These are phyloP conservation scores for Carabus problematicus DNA, from an alignment of 2,888 invertebrate genomes.

Conservation along the genomic window DNA sequence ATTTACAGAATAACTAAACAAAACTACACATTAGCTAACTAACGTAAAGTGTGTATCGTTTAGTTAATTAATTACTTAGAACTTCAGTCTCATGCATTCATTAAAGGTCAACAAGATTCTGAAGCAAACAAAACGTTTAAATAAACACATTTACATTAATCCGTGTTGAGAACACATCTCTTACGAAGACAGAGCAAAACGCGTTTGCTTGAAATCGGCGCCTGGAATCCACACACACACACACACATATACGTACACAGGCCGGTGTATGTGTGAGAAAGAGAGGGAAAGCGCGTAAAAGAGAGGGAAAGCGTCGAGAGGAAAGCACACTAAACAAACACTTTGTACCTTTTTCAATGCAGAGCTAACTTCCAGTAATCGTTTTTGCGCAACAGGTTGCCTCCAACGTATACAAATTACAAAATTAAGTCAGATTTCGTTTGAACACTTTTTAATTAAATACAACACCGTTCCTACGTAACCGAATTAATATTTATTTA, in stretches of 20 bases:
- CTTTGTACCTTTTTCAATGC: slow-evolving; percentile 43
- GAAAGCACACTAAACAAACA: slow-evolving; percentile 36
- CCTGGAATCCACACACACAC: too few species aligned
- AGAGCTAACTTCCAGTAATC: slow-evolving; percentile 40
- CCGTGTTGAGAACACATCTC: slow-evolving; percentile 27
- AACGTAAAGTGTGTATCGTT: too few species aligned
- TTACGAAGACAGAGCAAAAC: background rate
- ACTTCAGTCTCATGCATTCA: too few species aligned
- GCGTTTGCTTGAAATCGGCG: too few species aligned
- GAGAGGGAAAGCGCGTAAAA: background rate
- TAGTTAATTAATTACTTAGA: too few species aligned
- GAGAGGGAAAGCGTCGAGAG: slow-evolving; percentile 6
- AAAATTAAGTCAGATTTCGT: slow-evolving; percentile 43
- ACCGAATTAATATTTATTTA: slow-evolving; percentile 31
- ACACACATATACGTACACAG: background rate
- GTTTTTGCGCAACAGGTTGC: slow-evolving; percentile 42
- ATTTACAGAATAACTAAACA: too few species aligned
- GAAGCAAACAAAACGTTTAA: slow-evolving; percentile 34
- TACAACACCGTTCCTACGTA: slow-evolving; percentile 10
- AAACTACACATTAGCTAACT: too few species aligned
- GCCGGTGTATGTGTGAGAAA: background rate
- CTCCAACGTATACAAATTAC: slow-evolving; percentile 40
- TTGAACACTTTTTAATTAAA: slow-evolving; percentile 42
- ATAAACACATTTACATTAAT: slow-evolving; percentile 31
- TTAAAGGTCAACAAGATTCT: slow-evolving; percentile 25